Conservation (phyloP, 2,797 vertebrate genomes). For the Chrosomus eos region DNA sequence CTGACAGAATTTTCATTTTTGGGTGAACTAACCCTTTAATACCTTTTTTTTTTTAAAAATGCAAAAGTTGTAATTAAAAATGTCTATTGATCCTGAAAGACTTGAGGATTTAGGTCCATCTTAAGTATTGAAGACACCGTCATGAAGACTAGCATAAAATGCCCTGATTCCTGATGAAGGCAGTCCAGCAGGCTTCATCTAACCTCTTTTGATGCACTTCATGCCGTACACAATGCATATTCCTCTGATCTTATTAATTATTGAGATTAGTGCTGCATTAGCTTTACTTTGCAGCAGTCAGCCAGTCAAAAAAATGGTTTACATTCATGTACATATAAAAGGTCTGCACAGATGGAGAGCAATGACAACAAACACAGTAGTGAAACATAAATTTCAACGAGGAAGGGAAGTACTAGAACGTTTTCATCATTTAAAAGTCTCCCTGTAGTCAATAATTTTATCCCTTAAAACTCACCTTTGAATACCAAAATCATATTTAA, state of each 20-base stretch:
- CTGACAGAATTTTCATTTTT: too few relatives aligned
- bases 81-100: background rate
- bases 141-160: constrained; percentile 6
- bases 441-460: too few relatives aligned
- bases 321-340: constrained; percentile 8
- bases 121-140: background rate
- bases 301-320: constrained; percentile 7
- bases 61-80: background rate
- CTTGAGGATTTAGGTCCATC: too few relatives aligned
- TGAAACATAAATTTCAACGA: background rate
- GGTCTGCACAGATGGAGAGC: constrained; percentile 2
- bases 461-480: too few relatives aligned
- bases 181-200: constrained; percentile 4
- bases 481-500: too few relatives aligned
- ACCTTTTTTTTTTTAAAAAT: too few relatives aligned
- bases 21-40: too few relatives aligned
- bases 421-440: background rate
- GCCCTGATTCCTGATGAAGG: background rate
- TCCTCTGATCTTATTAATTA: constrained; percentile 46
- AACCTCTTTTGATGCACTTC: constrained; percentile 20
- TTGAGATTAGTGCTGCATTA: constrained; percentile 30
- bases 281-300: constrained; percentile 26
- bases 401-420: background rate
- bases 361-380: constrained; percentile 13
- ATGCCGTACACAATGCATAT: constrained; percentile 31